phyloP scores from a whole-genome alignment of 2,113 vertebrate genomes.

The Triplophysa siluroides region DNA sequence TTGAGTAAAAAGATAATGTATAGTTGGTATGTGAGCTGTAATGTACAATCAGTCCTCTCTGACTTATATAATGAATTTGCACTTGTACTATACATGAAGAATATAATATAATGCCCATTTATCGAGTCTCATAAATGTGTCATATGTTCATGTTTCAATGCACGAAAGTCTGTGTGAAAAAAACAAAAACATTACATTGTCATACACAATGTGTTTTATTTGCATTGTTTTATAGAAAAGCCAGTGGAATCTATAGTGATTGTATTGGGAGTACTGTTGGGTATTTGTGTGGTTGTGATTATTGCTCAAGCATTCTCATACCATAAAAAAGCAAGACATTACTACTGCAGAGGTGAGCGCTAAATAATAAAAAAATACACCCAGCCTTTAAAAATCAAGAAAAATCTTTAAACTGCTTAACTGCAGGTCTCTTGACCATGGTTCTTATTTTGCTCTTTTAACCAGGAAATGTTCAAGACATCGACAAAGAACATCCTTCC shows the following conservation, averaged over 20 bases:
- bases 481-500: background rate
- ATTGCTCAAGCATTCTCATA: background rate
- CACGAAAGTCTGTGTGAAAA: background rate
- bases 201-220: background rate
- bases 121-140: no score
- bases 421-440: no score
- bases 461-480: background rate
- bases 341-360: background rate
- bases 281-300: background rate
- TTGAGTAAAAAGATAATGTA: no score
- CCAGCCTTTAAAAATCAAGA: no score
- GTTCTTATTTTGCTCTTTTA: background rate
- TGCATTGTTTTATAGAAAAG: background rate
- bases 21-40: no score
- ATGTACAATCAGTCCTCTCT: no score
- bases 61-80: no score
- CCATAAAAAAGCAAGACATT: slow-evolving; percentile 13
- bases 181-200: background rate
- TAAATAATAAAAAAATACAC: background rate
- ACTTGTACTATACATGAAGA: no score
- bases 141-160: background rate
- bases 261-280: slow-evolving; percentile 1
- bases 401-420: no score
- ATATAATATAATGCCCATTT: no score
- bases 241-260: background rate